Evolutionary conservation across 2,113 vertebrate genomes (phyloP).

Genomic region (Periophthalmus modestus): DNA sequence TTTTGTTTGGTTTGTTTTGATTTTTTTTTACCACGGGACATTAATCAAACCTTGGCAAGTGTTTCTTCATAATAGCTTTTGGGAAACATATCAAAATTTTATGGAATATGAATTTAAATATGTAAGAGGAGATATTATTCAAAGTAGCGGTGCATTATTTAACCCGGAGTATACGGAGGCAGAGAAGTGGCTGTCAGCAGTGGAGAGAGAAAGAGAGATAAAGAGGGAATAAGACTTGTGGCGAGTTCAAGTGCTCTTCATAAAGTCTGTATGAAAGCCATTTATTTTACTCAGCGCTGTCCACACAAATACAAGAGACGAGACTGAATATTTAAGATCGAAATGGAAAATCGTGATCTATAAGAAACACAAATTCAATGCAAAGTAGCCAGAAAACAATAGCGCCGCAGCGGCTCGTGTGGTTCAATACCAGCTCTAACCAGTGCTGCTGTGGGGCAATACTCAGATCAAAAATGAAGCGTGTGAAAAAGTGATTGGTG

Average conservation of each 20-base stretch:
- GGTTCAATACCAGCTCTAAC: neutral
- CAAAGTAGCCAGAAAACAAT: neutral
- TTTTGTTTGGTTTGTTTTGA: neutral
- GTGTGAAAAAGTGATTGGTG: neutral
- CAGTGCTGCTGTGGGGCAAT: neutral
- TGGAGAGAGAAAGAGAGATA: neutral
- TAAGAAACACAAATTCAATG: neutral
- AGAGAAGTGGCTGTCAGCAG: slow-evolving; percentile 1
- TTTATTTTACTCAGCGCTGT: neutral
- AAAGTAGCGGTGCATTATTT: neutral
- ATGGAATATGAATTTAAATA: neutral
- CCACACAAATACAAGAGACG: neutral
- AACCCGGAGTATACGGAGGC: neutral
- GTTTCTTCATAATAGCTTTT: neutral
- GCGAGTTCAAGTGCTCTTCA: neutral
- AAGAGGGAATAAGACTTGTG: neutral
- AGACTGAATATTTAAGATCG: neutral
- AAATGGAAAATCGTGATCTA: neutral
- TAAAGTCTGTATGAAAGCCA: neutral
- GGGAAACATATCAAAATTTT: neutral
- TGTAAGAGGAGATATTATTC: neutral
- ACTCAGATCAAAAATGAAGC: neutral
- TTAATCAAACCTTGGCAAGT: neutral
- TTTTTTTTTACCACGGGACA: neutral
- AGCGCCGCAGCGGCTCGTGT: no score